A percentile compares a stretch with the other conserved stretches of the same genome.
These are phyloP conservation scores for Acanthopagrus latus DNA, from an alignment of 2,797 vertebrate species.

Conservation along the genomic window DNA sequence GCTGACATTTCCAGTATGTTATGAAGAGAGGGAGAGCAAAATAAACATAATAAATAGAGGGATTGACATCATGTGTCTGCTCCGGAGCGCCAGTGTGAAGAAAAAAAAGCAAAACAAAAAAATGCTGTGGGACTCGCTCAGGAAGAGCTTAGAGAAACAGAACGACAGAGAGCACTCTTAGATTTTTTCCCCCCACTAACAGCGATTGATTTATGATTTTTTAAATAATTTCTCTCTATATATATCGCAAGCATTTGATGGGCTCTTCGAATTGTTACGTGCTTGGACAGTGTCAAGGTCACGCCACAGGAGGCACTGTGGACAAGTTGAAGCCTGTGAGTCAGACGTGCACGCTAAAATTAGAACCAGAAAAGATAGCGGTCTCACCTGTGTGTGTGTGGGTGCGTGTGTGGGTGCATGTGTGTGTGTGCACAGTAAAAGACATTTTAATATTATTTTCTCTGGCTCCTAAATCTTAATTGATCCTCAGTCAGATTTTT, in stretches of 20 bases:
- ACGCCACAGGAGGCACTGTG: constrained; percentile 8
- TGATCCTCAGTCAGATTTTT: constrained; percentile 71
- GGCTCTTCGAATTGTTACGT: not conserved
- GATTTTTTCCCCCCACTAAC: constrained; percentile 21
- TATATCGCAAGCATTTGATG: not conserved
- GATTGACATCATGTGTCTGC: constrained; percentile 80
- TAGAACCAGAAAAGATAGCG: not conserved
- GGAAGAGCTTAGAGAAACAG: constrained; percentile 53
- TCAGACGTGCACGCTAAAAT: not conserved
- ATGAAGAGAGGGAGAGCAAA: constrained; percentile 71
- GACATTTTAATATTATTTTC: constrained; percentile 18
- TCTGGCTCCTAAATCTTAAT: constrained; percentile 65
- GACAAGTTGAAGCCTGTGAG: not conserved
- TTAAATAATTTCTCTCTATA: not conserved
- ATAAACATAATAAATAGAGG: constrained; percentile 79
- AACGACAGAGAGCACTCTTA: constrained; percentile 19
- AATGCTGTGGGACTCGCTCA: constrained; percentile 36
- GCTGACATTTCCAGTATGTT: constrained; percentile 74
- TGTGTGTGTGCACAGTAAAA: constrained; percentile 42
- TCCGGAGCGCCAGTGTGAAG: constrained; percentile 39
- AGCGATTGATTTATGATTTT: constrained; percentile 18
- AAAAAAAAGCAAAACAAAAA: constrained; percentile 14
- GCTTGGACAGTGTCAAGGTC: not conserved
- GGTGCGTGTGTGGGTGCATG: not conserved
- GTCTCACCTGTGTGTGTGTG: not conserved